These are phyloP conservation scores for Nowickia ferox DNA, from an alignment of 2,888 invertebrate genomes.

Conservation along the genomic window DNA sequence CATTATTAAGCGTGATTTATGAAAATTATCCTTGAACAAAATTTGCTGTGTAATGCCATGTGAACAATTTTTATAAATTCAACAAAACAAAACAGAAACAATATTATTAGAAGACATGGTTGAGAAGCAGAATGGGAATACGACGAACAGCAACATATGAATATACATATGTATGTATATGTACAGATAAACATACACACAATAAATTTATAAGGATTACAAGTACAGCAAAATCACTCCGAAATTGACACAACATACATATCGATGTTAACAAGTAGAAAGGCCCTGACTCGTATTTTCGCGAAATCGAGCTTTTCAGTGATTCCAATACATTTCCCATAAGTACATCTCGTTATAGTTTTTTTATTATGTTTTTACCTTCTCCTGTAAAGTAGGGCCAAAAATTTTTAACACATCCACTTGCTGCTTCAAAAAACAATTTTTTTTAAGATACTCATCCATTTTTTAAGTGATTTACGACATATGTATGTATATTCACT, in stretches of 20 bases:
- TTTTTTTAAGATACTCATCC: no score
- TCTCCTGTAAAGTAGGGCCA: no score
- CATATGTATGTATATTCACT: no score
- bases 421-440: no score
- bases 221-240: constrained; percentile 19
- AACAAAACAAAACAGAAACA: constrained; percentile 16
- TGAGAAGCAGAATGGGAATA: constrained; percentile 14
- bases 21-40: constrained; percentile 64
- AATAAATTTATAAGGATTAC: not conserved
- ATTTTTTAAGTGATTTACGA: no score
- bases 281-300: no score
- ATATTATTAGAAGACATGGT: constrained; percentile 18
- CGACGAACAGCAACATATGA: constrained; percentile 6
- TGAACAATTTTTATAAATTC: constrained; percentile 55
- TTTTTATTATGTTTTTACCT: no score
- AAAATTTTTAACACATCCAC: no score
- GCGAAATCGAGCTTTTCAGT: no score
- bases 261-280: no score
- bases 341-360: no score
- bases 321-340: no score
- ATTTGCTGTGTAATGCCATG: constrained; percentile 60
- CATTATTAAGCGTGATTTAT: constrained; percentile 67
- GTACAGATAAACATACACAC: not conserved
- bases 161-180: not conserved
- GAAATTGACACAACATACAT: not conserved